Evolutionary conservation across 2,888 invertebrate genomes (phyloP).

Genomic region (Coelinius sp.): DNA sequence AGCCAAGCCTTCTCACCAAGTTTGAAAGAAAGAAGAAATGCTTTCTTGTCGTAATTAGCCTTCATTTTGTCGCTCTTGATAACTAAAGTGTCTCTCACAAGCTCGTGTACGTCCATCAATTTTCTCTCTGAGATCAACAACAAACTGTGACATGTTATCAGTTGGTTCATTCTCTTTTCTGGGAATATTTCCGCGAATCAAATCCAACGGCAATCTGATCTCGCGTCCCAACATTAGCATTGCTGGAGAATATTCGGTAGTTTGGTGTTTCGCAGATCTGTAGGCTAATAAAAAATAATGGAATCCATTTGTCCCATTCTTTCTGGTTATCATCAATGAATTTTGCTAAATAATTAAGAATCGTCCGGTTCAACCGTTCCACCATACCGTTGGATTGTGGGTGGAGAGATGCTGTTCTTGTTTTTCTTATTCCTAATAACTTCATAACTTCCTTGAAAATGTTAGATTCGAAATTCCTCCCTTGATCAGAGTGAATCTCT

Average conservation of each 20-base stretch:
- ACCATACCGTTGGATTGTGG: constrained; percentile 50
- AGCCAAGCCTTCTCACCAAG: no score
- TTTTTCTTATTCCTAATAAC: constrained; percentile 41
- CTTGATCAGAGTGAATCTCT: constrained; percentile 55
- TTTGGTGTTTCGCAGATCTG: no score
- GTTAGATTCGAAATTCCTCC: constrained; percentile 51
- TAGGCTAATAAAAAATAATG: no score
- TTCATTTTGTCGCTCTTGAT: neutral
- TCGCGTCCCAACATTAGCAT: constrained; percentile 5
- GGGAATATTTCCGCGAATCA: neutral
- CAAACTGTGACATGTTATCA: constrained; percentile 19
- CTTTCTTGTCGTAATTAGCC: no score
- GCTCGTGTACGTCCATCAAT: constrained; percentile 17
- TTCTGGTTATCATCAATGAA: constrained; percentile 45
- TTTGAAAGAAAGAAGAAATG: no score
- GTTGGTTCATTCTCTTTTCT: neutral
- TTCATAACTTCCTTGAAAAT: constrained; percentile 32
- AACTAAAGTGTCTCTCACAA: neutral
- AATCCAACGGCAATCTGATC: neutral
- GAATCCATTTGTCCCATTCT: no score
- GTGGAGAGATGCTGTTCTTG: constrained; percentile 45
- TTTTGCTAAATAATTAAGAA: constrained; percentile 42
- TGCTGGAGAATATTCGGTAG: no score
- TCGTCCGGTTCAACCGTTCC: constrained; percentile 46
- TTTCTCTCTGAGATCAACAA: constrained; percentile 26